Evolutionary conservation across 2,113 vertebrate genomes (phyloP).

Genomic region (Chaenogobius annularis): DNA sequence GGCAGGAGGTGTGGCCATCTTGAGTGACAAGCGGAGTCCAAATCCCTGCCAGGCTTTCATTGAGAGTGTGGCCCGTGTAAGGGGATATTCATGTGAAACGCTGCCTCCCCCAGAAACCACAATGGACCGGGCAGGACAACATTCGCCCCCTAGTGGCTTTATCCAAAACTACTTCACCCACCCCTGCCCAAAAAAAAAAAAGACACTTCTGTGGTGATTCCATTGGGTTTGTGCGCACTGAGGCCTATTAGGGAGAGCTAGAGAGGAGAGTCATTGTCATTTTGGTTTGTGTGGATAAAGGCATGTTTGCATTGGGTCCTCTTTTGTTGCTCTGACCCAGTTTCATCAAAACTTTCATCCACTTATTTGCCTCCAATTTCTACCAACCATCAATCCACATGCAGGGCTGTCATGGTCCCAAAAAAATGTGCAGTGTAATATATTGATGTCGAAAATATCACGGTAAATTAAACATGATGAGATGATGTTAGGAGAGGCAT

Average conservation of each 20-base stretch:
- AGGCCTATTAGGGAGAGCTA: conserved; percentile 57
- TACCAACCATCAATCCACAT: conserved; percentile 27
- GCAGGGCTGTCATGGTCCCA: too few species aligned
- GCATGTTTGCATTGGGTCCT: conserved; percentile 46
- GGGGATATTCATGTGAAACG: conserved; percentile 75
- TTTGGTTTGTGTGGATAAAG: conserved; percentile 29
- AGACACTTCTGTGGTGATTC: conserved; percentile 23
- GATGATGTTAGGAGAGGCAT: too few species aligned
- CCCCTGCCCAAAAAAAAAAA: conserved; percentile 4
- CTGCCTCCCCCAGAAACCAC: conserved; percentile 45
- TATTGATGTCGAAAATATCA: too few species aligned
- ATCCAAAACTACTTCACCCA: conserved; percentile 22
- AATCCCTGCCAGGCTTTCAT: conserved; percentile 67
- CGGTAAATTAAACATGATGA: too few species aligned
- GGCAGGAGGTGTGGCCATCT: conserved; percentile 28
- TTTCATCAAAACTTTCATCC: conserved; percentile 50
- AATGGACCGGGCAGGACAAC: conserved; percentile 40
- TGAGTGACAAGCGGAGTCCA: conserved; percentile 65
- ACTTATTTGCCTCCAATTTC: conserved; percentile 19
- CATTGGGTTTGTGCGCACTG: conserved; percentile 39
- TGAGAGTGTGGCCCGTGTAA: conserved; percentile 71
- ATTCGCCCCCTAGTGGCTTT: conserved; percentile 62
- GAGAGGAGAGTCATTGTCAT: conserved; percentile 41
- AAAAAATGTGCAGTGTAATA: background rate
- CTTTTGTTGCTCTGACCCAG: conserved; percentile 64